Evolutionary conservation across 2,888 invertebrate genomes (phyloP), one percentile per base, ranked within the genome.

Genomic region (Meandrusa payeni): DNA sequence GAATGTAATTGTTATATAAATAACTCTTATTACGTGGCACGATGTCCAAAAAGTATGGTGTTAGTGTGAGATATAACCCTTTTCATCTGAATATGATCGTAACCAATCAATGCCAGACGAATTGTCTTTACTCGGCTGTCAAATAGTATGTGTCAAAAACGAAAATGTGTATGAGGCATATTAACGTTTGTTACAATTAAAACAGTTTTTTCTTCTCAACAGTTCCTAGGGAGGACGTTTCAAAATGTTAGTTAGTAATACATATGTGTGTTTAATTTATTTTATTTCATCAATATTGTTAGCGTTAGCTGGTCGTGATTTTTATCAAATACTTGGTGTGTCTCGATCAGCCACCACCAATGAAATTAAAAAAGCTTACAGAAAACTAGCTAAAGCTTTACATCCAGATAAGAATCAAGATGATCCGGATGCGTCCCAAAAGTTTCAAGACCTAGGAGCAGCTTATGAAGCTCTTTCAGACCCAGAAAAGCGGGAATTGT

Each of bases 401-500:
- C 99, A 99, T 91, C 99, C 99, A 6, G 99, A 99, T 69, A 98
- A 97, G 75, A 99, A 99, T 76, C 93, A 93, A 71, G 94, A 95
- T 76, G 98, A 99, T 83, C 96, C 97, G 0, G 91, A 95, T 40
- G 96, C 99, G 0, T 94, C 96, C 0, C 92, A 93, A 60, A 97
- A 97, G 76, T 99, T 99, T 72, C 96, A 97, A 86, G 97, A 98
- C 70, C 88, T 99, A 33, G 96, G 97, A 13, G 97, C 97, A 5
- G 99, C 98, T 0, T 99, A 99, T 71, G 98, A 98, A 81, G 97
- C 97, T 1, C 89, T 99, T 1, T 94, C 97, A 0, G 98, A 99
- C 76, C 76, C 93, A 0, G 97, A 98, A 39, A 98, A 98, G 71
- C 90, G 99, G 41, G 95, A 97, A 74, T 91, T 94, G 44, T 99